Conservation (phyloP, 2,888 invertebrate genomes). For the Chrysodeixis includens region DNA sequence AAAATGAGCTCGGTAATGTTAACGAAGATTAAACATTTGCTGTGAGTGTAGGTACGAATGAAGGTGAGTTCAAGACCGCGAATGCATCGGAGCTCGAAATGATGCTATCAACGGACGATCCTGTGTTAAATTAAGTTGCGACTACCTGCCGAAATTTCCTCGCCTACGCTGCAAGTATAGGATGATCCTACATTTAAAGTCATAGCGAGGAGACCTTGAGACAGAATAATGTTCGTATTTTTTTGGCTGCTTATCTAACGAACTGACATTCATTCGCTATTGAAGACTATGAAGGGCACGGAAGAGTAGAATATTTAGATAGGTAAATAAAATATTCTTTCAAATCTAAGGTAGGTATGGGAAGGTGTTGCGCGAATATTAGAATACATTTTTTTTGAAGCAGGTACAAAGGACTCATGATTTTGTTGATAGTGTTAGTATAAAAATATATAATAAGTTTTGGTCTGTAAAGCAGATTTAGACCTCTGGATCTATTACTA, state of each 20-base stretch:
- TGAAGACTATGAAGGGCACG: constrained; percentile 1
- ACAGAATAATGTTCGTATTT: background rate
- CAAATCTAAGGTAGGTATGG: background rate
- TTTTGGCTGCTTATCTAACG: background rate
- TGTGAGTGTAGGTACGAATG: constrained; percentile 27
- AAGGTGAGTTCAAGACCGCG: constrained; percentile 19
- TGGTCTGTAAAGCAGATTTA: too few relatives aligned
- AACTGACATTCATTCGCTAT: background rate
- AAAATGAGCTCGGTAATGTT: constrained; percentile 14
- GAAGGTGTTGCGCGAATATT: too few relatives aligned
- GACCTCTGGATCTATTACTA: too few relatives aligned
- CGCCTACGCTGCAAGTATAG: constrained; percentile 72
- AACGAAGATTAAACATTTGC: constrained; percentile 16
- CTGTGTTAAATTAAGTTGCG: constrained; percentile 72
- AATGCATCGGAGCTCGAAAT: constrained; percentile 54
- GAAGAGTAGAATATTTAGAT: constrained; percentile 2
- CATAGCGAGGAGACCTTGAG: constrained; percentile 37
- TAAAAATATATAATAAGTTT: too few relatives aligned
- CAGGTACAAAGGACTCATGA: too few relatives aligned
- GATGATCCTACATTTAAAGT: constrained; percentile 52
- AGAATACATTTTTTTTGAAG: too few relatives aligned
- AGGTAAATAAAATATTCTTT: background rate
- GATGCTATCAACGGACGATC: constrained; percentile 73
- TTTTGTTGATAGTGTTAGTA: too few relatives aligned
- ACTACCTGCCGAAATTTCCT: constrained; percentile 86